Evolutionary conservation across 2,113 vertebrate species (phyloP).

Genomic region (Oncorhynchus kisutch): DNA sequence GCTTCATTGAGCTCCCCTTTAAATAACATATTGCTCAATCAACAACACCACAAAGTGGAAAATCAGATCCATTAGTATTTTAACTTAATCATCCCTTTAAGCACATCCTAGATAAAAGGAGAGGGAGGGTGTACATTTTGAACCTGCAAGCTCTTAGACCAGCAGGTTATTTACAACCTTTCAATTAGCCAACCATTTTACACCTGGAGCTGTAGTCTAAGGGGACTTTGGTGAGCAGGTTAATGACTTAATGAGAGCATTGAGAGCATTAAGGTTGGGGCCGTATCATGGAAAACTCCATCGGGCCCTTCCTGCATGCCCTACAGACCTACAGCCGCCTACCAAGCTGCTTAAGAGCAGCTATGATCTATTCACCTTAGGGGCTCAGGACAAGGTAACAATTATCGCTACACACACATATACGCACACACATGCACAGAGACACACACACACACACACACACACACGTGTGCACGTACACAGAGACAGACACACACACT

Average conservation of each 20-base stretch:
- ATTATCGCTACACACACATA: slow-evolving; percentile 36
- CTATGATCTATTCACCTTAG: slow-evolving; percentile 24
- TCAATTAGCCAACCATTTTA: slow-evolving; percentile 22
- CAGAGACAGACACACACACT: no score
- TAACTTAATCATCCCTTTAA: no score
- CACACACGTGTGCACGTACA: no score
- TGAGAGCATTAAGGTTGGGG: not conserved
- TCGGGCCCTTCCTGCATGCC: not conserved
- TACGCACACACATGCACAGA: not conserved
- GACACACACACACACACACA: not conserved
- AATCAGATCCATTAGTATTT: no score
- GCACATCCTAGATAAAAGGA: not conserved
- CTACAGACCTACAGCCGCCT: slow-evolving; percentile 22
- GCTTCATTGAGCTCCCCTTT: no score
- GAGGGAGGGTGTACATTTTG: slow-evolving; percentile 7
- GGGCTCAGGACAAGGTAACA: slow-evolving; percentile 42
- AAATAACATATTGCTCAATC: no score
- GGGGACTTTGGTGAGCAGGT: slow-evolving; percentile 10
- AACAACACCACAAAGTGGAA: no score
- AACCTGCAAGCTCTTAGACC: not conserved
- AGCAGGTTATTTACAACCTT: slow-evolving; percentile 8
- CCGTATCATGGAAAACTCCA: slow-evolving; percentile 32
- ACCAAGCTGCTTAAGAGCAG: slow-evolving; percentile 17
- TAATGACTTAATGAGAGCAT: slow-evolving; percentile 9
- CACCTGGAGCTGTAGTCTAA: slow-evolving; percentile 8